Conservation (phyloP, 2,797 vertebrate genomes). For the Limnodromus scolopaceus region DNA sequence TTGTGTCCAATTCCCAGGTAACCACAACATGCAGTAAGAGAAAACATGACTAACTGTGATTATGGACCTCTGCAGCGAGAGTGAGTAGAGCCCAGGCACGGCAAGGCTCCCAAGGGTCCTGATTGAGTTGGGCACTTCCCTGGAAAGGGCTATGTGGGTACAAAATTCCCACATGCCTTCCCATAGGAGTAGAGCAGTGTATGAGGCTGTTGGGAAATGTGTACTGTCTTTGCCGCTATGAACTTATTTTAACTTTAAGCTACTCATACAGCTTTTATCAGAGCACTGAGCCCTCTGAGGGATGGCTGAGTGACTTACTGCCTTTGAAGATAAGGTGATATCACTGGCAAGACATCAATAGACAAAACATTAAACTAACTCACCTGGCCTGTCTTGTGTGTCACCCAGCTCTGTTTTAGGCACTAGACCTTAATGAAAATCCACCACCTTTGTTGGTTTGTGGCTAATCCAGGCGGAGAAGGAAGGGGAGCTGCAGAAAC, state of each 20-base stretch:
- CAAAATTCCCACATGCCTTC: rapidly evolving
- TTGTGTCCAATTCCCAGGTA: not conserved
- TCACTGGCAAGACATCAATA: slow-evolving; percentile 13
- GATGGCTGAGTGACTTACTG: not conserved
- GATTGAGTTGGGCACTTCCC: not conserved
- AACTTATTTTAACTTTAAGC: not conserved
- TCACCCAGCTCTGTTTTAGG: not conserved
- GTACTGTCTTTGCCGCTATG: not conserved
- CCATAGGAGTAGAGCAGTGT: rapidly evolving
- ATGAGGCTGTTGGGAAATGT: not conserved
- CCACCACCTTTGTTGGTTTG: slow-evolving; percentile 46
- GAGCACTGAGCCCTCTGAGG: not conserved
- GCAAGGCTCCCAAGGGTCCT: not conserved
- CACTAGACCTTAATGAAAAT: slow-evolving; percentile 15
- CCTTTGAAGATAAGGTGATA: slow-evolving; percentile 27
- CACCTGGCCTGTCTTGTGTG: slow-evolving; percentile 54
- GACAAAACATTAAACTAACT: slow-evolving; percentile 69
- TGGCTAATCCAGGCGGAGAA: slow-evolving; percentile 41
- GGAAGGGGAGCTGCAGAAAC: slow-evolving; percentile 24
- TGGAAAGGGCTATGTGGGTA: not conserved
- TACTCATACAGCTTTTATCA: not conserved
- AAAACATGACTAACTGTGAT: not conserved
- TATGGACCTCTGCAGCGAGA: not conserved
- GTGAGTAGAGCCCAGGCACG: not conserved
- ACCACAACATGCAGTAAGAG: not conserved